These are phyloP conservation scores for Platalea minor DNA, from an alignment of 2,797 vertebrate species.

Conservation along the genomic window DNA sequence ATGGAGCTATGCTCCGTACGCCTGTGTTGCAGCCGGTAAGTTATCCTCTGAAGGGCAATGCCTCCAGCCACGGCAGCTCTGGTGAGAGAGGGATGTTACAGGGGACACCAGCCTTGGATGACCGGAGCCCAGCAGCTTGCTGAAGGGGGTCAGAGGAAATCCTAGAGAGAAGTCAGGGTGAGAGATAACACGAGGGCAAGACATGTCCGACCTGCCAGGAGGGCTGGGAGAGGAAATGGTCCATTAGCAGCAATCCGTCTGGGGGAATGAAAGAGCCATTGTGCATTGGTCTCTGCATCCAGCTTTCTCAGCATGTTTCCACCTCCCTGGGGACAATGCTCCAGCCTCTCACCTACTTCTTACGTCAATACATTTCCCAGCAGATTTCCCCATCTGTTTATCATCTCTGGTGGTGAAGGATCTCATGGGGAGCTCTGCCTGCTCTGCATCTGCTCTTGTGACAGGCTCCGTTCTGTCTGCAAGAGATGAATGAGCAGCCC, in stretches of 20 bases:
- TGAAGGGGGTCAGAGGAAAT: background rate
- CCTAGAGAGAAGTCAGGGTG: background rate
- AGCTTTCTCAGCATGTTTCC: constrained; percentile 29
- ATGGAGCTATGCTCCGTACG: accelerated
- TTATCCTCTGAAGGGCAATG: background rate
- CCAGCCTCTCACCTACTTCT: constrained; percentile 56
- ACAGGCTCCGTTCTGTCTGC: constrained; percentile 57
- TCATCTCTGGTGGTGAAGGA: constrained; percentile 51
- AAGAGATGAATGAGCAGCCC: constrained; percentile 32
- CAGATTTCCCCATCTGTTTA: constrained; percentile 65
- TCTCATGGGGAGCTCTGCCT: constrained; percentile 51
- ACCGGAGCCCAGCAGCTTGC: background rate
- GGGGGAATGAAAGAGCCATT: constrained; percentile 31
- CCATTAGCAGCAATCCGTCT: constrained; percentile 1
- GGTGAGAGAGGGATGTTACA: background rate
- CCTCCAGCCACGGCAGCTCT: background rate
- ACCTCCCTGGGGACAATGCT: constrained; percentile 22
- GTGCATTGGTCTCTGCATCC: background rate
- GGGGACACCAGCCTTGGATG: background rate
- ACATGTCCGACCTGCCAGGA: background rate
- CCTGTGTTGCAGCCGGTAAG: background rate
- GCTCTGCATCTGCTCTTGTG: constrained; percentile 57
- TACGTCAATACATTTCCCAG: constrained; percentile 62
- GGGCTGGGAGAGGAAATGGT: constrained; percentile 41
- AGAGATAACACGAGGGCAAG: background rate